A percentile compares a stretch with the other conserved stretches of the same genome.
phyloP scores from a whole-genome alignment of 2,113 vertebrate genomes.

The Synodontis membranacea region DNA sequence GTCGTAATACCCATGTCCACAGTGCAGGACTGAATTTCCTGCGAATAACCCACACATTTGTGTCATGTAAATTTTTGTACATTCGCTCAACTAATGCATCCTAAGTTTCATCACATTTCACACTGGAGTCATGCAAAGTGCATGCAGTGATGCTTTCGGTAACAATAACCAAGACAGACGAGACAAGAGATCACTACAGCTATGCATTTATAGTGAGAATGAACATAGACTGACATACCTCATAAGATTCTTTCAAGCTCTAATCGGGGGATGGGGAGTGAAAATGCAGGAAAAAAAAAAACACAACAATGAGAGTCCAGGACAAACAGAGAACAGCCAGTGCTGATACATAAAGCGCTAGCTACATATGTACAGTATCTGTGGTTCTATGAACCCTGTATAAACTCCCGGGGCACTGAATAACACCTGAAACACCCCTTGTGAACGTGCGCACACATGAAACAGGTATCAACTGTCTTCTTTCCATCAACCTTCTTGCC shows the following conservation, averaged over 20 bases:
- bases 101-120: conserved; percentile 16
- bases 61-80: not conserved
- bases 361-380: not conserved
- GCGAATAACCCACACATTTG: conserved; percentile 1
- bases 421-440: not conserved
- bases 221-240: conserved; percentile 75
- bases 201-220: conserved; percentile 74
- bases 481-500: not conserved
- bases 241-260: conserved; percentile 96
- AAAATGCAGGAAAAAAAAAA: conserved; percentile 80
- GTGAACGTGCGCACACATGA: not conserved
- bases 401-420: not conserved
- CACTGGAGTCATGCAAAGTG: not conserved
- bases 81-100: not conserved
- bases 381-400: not conserved
- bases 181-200: conserved; percentile 60
- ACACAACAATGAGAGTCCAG: conserved; percentile 86
- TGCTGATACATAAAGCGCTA: conserved; percentile 46
- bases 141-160: not conserved
- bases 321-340: conserved; percentile 80
- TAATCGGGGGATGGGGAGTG: conserved; percentile 80
- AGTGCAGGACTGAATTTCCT: conserved; percentile 91
- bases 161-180: not conserved
- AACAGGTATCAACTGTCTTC: too few species aligned
- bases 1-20: conserved; percentile 86